Base-by-base conservation (phyloP, 2,113 vertebrate species). In the Sander lucioperca region DNA sequence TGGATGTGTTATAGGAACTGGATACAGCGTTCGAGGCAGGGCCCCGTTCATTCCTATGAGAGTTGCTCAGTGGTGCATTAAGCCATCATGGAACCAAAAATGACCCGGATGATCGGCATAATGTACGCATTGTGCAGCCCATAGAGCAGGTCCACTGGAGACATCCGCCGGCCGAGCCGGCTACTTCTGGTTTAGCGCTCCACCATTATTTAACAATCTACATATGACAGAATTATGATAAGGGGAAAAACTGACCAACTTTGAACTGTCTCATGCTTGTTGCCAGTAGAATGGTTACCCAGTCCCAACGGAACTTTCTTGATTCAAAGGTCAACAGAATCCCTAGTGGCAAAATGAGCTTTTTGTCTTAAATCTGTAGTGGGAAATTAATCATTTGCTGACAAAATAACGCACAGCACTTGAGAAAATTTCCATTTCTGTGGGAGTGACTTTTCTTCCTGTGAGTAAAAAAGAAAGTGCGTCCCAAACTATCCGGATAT, bases 251-350 rank as follows among this genome's bases (percentile, higher is more conserved):
- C 5, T 47, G 11, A 16, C 14, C 6, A 56, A 30, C 13, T 36
- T 47, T 73, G 43, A 80, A 74, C 76, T 23, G 12, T 63, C 77
- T 64, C 45, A 23, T 61, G 27, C 25, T 65, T 25, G 58, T 6
- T 89, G 56, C 83, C 54, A 84, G 56, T 14, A 53, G 14, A 69
- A 10, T 67, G 36, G 45, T 81, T 88, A 88, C 84, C 79, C 79
- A 86, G 39, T 62, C 23, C 64, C 33, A 36, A 47, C 21, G 5
- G 14, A 64, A 51, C 23, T 18, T 43, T 58, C 51, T 67, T n/a
- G 11, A 19, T 48, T 80, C 9, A 1, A 39, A 63, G 84, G 81
- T 83, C 77, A 86, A 27, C 36, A 69, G 30, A 80, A 73, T 81
- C 81, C 70, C 80, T 61, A 54, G 74, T 61, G 71, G 36, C 4